Conservation (phyloP, 2,888 invertebrate genomes). For the Acrobasis repandana region DNA sequence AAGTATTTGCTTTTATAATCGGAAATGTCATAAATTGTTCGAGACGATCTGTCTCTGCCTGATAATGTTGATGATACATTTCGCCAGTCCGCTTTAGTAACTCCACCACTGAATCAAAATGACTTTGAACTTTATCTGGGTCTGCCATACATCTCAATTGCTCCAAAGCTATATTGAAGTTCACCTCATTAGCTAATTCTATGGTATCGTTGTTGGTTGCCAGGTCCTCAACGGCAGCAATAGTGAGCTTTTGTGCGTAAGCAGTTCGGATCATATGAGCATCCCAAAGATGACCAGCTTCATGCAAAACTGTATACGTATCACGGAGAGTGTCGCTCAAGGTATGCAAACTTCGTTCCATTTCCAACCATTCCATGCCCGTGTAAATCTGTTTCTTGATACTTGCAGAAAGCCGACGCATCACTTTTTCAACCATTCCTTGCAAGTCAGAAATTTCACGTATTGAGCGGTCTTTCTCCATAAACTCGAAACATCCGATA, state of each 20-base stretch:
- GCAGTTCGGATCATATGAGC: conserved; percentile 62
- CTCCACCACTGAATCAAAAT: conserved; percentile 41
- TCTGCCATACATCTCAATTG: conserved; percentile 56
- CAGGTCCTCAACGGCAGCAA: conserved; percentile 68
- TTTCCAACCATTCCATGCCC: conserved; percentile 37
- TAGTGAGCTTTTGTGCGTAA: conserved; percentile 61
- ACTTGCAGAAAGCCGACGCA: conserved; percentile 38
- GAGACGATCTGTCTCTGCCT: conserved; percentile 55
- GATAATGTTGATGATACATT: conserved; percentile 54
- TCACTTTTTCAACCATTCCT: conserved; percentile 42
- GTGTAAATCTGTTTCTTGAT: conserved; percentile 29
- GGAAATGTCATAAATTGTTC: conserved; percentile 60
- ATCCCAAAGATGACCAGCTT: conserved; percentile 66
- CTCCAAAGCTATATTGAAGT: conserved; percentile 60
- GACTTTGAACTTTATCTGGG: conserved; percentile 52
- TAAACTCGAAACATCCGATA: conserved; percentile 37
- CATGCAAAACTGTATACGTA: conserved; percentile 56
- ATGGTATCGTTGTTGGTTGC: conserved; percentile 57
- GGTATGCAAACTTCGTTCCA: conserved; percentile 55
- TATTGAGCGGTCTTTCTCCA: conserved; percentile 24
- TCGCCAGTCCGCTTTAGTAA: conserved; percentile 52
- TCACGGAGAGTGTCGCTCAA: conserved; percentile 59
- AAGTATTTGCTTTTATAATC: conserved; percentile 45
- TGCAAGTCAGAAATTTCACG: conserved; percentile 38
- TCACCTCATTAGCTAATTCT: conserved; percentile 58